Conservation (phyloP, 37 sponge, comb jelly and placozoan species). For the Halisarca cf. caerulea region DNA sequence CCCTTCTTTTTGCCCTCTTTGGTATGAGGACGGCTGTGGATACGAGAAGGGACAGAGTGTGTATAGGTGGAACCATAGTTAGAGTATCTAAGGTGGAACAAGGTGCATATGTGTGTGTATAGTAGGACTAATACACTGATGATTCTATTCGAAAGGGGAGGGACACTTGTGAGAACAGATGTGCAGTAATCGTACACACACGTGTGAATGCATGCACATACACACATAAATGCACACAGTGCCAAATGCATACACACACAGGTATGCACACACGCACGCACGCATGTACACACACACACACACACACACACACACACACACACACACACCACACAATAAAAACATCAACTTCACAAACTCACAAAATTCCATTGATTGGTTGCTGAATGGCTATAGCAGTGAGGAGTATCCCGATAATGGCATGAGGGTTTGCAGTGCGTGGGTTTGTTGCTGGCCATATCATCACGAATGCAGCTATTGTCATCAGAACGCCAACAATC, state of each 20-base stretch:
- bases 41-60: too few species aligned
- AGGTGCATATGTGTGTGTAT: too few species aligned
- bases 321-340: too few species aligned
- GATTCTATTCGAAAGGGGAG: too few species aligned
- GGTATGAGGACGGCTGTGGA: conserved; percentile 51
- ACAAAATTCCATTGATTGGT: conserved; percentile 73
- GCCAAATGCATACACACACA: background rate
- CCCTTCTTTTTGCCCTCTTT: conserved; percentile 20
- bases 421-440: conserved; percentile 65
- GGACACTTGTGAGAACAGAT: too few species aligned
- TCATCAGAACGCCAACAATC: conserved; percentile 58
- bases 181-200: too few species aligned
- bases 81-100: too few species aligned
- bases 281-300: too few species aligned
- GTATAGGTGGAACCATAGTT: too few species aligned
- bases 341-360: background rate
- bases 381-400: conserved; percentile 56
- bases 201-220: background rate
- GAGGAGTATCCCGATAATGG: conserved; percentile 70
- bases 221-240: background rate
- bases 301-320: background rate
- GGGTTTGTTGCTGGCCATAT: conserved; percentile 52
- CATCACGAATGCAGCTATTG: conserved; percentile 66
- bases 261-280: too few species aligned
- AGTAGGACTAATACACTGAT: too few species aligned